Percentiles rank a stretch among this genome's conserved stretches.
Conservation (phyloP, 2,888 invertebrate species). For the Lymantria dispar region DNA sequence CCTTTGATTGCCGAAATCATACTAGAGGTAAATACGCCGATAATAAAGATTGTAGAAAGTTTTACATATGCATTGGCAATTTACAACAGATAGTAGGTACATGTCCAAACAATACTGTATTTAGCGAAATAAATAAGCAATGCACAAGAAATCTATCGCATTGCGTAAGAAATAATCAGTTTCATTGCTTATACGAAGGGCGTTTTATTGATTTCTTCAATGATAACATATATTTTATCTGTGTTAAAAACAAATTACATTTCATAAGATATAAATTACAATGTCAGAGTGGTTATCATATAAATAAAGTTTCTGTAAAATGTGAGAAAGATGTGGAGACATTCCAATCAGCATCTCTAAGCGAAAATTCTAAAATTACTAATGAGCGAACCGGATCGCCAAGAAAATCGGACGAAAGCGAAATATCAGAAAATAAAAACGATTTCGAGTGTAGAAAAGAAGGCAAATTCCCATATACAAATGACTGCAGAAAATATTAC, state of each 20-base stretch:
- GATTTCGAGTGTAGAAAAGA: slow-evolving; percentile 35
- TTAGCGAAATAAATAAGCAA: slow-evolving; percentile 66
- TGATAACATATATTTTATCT: slow-evolving; percentile 69
- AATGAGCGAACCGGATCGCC: slow-evolving; percentile 31
- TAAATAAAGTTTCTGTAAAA: slow-evolving; percentile 52
- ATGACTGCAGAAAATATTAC: slow-evolving; percentile 71
- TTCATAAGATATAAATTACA: slow-evolving; percentile 63
- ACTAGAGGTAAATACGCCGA: slow-evolving; percentile 73
- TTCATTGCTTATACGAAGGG: slow-evolving; percentile 67
- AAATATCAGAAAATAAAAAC: slow-evolving; percentile 4
- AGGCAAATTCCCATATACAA: slow-evolving; percentile 43
- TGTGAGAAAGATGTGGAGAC: slow-evolving; percentile 41
- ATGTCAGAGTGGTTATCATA: slow-evolving; percentile 57
- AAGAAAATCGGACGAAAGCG: slow-evolving; percentile 15
- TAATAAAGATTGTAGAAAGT: slow-evolving; percentile 71
- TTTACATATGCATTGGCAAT: slow-evolving; percentile 72
- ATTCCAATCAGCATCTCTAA: slow-evolving; percentile 16
- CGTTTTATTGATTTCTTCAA: slow-evolving; percentile 60
- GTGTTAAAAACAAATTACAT: slow-evolving; percentile 47
- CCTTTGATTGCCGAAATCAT: slow-evolving; percentile 43
- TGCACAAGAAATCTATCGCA: slow-evolving; percentile 75
- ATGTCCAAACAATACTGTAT: slow-evolving; percentile 69
- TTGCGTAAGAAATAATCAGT: slow-evolving; percentile 71
- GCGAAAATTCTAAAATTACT: slow-evolving; percentile 27
- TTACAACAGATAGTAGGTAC: slow-evolving; percentile 47